Evolutionary conservation across 2,113 vertebrate species (phyloP).

Genomic region (Phyllostomus hastatus): DNA sequence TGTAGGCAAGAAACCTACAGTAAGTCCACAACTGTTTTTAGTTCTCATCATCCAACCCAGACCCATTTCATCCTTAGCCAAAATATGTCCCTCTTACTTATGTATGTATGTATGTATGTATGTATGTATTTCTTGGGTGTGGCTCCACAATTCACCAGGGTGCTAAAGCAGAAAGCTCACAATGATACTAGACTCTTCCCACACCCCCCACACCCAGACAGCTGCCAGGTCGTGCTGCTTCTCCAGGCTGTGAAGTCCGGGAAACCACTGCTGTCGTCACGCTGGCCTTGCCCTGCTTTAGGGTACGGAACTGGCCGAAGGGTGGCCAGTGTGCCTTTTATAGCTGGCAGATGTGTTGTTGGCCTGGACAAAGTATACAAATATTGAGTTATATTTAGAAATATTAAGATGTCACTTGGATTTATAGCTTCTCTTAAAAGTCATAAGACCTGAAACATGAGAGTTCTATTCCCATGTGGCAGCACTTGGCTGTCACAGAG

Average conservation of each 20-base stretch:
- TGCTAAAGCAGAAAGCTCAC: neutral
- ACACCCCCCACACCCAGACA: too few relatives aligned
- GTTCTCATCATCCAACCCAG: neutral
- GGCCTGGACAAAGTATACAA: neutral
- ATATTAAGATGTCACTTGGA: neutral
- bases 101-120: neutral
- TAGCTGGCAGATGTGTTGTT: neutral
- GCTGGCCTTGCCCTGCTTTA: neutral
- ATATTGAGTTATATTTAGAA: neutral
- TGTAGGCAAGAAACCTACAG: neutral
- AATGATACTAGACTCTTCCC: too few relatives aligned
- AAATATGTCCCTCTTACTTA: neutral
- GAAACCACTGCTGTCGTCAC: neutral
- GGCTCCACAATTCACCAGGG: neutral
- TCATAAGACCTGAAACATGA: neutral
- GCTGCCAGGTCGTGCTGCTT: neutral
- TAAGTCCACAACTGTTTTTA: neutral
- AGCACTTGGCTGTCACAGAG: neutral
- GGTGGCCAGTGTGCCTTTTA: neutral
- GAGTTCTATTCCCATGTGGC: neutral
- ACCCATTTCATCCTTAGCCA: neutral
- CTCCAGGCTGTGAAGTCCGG: neutral
- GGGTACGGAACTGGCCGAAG: neutral
- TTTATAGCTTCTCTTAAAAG: neutral
- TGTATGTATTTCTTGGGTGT: too few relatives aligned